Base-by-base conservation (phyloP, 2,113 vertebrate genomes). In the Madoqua kirkii region DNA sequence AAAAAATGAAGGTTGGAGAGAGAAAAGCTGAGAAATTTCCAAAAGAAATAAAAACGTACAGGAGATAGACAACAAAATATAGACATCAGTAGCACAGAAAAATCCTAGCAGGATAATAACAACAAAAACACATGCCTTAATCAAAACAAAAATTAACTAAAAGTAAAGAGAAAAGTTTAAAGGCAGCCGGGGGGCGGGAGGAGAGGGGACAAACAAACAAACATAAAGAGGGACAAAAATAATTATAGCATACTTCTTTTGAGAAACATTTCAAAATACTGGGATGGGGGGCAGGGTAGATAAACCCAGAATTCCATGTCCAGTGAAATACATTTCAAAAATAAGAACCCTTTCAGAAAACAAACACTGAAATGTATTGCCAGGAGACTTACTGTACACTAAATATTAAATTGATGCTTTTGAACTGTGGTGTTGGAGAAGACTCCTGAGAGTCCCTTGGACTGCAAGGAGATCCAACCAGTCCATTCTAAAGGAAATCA, bases 261-360 rank as follows among this genome's bases (percentile, higher is more conserved):
- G 43, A 87, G 54, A 87, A 78, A 93, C 5, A 76, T 50, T 50
- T 50, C 40, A 36, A 86, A 59, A 59, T 29, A 59, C 40, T 50
- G 21, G 21, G 31, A 4, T 6, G 29, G 6, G 29, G 3, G 85
- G 45, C n/a, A n/a, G n/a, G n/a, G n/a, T n/a, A n/a, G 31, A 78
- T 31, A 78, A 87, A 50, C 12, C 55, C 33, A 62, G 25, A 52
- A 78, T 93, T 93, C 55, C 78, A 52, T 40, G 60, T 19, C 13
- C 67, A 78, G 33, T 52, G 54, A 87, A 52, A 50, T 50, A 60
- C 21, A 78, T 60, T 62, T 87, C 83, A 87, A 93, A 87, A 40
- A 36, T 86, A 36, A 50, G n/a, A 12, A 78, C 7, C 8, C 31
- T 40, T 93, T 93, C 43, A 78, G 23, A 78, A 62, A 87, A 50